These are phyloP conservation scores for Chrysomela aeneicollis DNA, from an alignment of 2,888 invertebrate genomes.

Conservation along the genomic window DNA sequence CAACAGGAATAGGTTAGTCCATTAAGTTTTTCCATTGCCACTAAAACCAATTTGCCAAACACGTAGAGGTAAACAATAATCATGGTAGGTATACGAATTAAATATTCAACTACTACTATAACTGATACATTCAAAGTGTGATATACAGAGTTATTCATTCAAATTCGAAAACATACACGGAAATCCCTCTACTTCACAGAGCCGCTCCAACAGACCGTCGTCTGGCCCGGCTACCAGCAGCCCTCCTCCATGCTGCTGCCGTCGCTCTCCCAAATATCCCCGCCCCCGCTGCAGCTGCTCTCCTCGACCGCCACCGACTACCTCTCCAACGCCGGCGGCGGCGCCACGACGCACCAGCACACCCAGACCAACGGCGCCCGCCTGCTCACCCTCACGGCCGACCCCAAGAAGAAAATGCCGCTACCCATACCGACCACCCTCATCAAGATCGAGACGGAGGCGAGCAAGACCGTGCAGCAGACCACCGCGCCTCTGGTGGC, in stretches of 20 bases:
- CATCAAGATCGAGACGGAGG: conserved; percentile 78
- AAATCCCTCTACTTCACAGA: conserved; percentile 57
- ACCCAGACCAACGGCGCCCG: conserved; percentile 75
- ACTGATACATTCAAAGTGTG: no score
- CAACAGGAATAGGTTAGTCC: conserved; percentile 70
- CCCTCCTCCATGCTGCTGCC: conserved; percentile 61
- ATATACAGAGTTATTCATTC: no score
- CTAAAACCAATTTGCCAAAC: no score
- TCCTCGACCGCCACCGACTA: conserved; percentile 64
- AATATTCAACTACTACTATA: no score
- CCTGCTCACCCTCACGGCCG: conserved; percentile 70
- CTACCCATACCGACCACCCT: conserved; percentile 63
- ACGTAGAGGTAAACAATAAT: no score
- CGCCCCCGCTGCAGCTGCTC: conserved; percentile 73
- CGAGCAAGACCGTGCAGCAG: conserved; percentile 57
- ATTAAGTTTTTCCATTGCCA: conserved; percentile 25
- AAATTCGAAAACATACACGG: no score
- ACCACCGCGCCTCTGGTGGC: conserved; percentile 64
- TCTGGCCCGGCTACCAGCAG: conserved; percentile 75
- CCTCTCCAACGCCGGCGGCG: conserved; percentile 60
- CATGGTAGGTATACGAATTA: no score
- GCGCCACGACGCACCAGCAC: conserved; percentile 70
- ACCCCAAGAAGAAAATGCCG: conserved; percentile 63
- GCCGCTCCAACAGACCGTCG: conserved; percentile 76
- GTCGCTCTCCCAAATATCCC: conserved; percentile 65